Base-by-base conservation (phyloP, 2,113 vertebrate genomes). In the Melospiza melodia region DNA sequence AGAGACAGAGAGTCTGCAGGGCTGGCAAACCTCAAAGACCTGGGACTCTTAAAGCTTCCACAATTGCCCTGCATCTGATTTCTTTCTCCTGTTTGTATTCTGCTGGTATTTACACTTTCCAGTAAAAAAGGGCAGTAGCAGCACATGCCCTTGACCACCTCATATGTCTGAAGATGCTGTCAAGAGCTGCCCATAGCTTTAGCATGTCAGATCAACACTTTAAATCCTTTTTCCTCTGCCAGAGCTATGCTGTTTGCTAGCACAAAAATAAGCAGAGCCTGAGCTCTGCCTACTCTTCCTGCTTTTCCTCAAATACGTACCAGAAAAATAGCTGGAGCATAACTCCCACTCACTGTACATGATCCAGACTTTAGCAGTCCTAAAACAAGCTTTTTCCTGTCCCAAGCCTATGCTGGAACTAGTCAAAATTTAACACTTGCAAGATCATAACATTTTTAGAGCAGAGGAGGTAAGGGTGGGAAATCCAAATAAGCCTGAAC, bases 281-380 rank as follows among this genome's bases (percentile, higher is more conserved):
- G 44, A 92, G 92, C 28, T 84, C 74, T 95, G 43, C 93, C 93
- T 74, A 89, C 93, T 95, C 83, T 87, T 84, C 19, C 65, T 96
- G 48, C 80, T 63, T 93, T 94, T 90, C 88, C 94, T 92, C 58
- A 73, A 94, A 90, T 78, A 86, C 66, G 4, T 68, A 92, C 27
- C 62, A 89, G 79, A 95, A 93, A 92, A 95, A 86, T 87, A 96
- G 79, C 85, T 88, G 49, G 18, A 90, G 80, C 76, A 39, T 30
- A 89, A 73, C 93, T 94, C 95, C 96, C 76, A 89, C 92, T 84
- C 83, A 43, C 31, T 75, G 59, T 82, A 81, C 83, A 95, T 62
- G 59, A 95, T 94, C 52, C 88, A 95, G 79, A 92, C 61, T 86
- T 63, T 61, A 77, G 46, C 77, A 89, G 58, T 30, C 68, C 83